Conservation (phyloP, 2,113 vertebrate species). For the Menura novaehollandiae region DNA sequence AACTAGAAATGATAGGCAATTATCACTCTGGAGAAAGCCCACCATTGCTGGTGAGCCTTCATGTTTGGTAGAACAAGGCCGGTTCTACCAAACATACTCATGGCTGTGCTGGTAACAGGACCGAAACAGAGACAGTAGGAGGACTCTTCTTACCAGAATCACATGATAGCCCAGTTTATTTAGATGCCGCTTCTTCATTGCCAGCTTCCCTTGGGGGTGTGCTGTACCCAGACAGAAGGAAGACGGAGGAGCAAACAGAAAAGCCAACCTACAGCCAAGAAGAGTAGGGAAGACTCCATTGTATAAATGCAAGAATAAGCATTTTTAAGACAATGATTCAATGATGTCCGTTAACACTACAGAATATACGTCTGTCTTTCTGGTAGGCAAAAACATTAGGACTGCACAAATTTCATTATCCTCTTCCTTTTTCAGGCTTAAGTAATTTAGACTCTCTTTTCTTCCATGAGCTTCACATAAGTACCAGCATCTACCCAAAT, state of each 20-base stretch:
- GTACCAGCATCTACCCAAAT: background rate
- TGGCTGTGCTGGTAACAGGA: background rate
- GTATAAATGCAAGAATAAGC: background rate
- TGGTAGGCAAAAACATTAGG: background rate
- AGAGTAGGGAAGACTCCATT: background rate
- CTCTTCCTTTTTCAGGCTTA: background rate
- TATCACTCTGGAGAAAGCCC: background rate
- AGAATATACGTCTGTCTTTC: background rate
- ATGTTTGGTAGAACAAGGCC: background rate
- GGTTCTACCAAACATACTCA: background rate
- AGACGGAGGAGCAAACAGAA: slow-evolving; percentile 72
- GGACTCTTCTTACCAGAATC: slow-evolving; percentile 80
- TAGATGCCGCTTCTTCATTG: slow-evolving; percentile 84
- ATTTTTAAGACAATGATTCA: background rate
- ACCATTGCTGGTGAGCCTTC: background rate
- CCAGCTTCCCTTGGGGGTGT: slow-evolving; percentile 76
- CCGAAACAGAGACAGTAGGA: background rate
- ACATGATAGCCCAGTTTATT: slow-evolving; percentile 80
- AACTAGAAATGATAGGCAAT: background rate
- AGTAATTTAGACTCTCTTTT: background rate
- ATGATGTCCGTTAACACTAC: background rate
- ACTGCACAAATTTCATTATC: background rate
- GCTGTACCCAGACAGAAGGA: slow-evolving; percentile 76
- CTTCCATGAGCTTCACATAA: background rate
- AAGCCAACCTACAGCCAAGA: slow-evolving; percentile 76